Conservation (phyloP, 2,888 invertebrate species). For the Zygothrica quintamaculata region DNA sequence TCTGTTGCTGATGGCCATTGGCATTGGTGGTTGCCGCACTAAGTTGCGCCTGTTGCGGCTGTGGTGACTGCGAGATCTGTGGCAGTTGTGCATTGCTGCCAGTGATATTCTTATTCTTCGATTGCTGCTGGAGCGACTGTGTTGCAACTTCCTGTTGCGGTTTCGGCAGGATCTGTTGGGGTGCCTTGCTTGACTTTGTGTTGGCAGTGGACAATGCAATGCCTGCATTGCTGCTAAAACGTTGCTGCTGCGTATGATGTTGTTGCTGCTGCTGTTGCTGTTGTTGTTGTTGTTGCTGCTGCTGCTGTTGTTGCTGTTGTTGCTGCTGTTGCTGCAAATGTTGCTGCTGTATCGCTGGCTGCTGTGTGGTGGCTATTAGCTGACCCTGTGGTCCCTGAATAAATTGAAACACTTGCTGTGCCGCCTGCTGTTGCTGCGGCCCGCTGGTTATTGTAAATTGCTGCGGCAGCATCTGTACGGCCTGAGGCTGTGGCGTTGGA, state of each 20-base stretch:
- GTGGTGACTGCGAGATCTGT: conserved; percentile 83
- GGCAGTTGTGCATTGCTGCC: conserved; percentile 61
- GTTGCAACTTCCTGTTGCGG: conserved; percentile 83
- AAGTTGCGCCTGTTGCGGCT: conserved; percentile 77
- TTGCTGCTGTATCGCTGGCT: conserved; percentile 55
- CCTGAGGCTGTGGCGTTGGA: conserved; percentile 83
- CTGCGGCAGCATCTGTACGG: conserved; percentile 83
- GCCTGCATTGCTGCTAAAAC: conserved; percentile 72
- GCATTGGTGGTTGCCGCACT: conserved; percentile 48
- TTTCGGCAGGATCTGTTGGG: conserved; percentile 88
- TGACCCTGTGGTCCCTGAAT: conserved; percentile 82
- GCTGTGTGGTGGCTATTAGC: conserved; percentile 76
- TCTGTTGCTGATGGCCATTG: conserved; percentile 78
- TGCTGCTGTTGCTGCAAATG: conserved; percentile 57
- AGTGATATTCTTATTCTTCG: conserved; percentile 46
- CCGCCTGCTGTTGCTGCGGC: conserved; percentile 69
- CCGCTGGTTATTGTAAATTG: conserved; percentile 77
- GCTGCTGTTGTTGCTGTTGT: conserved; percentile 52
- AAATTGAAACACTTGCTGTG: conserved; percentile 81
- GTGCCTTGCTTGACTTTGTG: conserved; percentile 83
- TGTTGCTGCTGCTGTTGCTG: conserved; percentile 50
- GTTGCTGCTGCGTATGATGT: conserved; percentile 67
- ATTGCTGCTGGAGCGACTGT: conserved; percentile 58
- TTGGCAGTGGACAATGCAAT: conserved; percentile 54
- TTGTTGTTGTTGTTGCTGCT: conserved; percentile 51